phyloP scores from a whole-genome alignment of 2,797 vertebrate genomes.

The Parauchenoglanis punctatus region DNA sequence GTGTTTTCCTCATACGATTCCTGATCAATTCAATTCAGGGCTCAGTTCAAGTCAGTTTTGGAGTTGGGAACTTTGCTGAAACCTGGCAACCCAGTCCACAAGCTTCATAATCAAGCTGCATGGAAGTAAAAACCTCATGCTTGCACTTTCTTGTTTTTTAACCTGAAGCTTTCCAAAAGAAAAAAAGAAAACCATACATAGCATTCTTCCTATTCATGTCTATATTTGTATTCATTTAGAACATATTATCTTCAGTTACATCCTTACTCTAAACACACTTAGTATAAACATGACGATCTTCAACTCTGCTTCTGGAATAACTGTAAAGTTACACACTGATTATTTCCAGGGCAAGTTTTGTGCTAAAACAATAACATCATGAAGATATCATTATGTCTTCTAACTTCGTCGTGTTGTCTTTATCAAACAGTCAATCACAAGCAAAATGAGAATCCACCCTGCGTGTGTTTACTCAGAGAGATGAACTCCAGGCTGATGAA shows the following conservation, averaged over 20 bases:
- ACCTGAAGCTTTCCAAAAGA: no score
- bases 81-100: neutral
- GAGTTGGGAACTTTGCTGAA: neutral
- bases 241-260: neutral
- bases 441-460: neutral
- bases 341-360: neutral
- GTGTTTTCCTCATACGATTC: neutral
- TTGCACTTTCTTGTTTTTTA: neutral
- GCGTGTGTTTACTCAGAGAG: neutral
- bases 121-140: neutral
- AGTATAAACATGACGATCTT: no score
- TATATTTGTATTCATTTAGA: neutral
- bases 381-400: neutral
- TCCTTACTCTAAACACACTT: neutral
- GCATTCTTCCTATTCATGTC: neutral
- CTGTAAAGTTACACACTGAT: neutral
- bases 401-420: neutral
- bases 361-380: no score
- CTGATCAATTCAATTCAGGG: neutral
- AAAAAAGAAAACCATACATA: neutral
- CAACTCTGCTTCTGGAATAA: neutral
- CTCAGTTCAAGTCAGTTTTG: neutral
- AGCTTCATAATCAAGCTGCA: neutral
- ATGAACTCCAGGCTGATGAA: slow-evolving; percentile 10
- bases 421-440: neutral